A percentile compares a stretch with the other conserved stretches of the same genome.
Conservation (phyloP, 2,888 invertebrate species). For the Pemphredon lugubris region DNA sequence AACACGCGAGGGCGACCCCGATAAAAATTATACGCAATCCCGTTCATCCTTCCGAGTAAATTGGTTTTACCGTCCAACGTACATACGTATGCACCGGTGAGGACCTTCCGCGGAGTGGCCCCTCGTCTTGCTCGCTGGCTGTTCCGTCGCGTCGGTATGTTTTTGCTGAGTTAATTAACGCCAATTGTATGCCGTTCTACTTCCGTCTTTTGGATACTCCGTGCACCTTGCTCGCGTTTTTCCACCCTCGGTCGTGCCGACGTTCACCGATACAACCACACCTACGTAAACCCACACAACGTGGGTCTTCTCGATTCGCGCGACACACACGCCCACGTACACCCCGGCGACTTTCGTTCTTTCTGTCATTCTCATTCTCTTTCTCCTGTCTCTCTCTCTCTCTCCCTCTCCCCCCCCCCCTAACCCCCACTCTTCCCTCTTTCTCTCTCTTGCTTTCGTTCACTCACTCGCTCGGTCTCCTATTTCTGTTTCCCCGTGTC, state of each 20-base stretch:
- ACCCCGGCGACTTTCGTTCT: background rate
- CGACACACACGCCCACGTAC: slow-evolving; percentile 4
- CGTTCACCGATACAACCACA: slow-evolving; percentile 6
- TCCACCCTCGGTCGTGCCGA: slow-evolving; percentile 11
- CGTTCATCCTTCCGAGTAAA: slow-evolving; percentile 23
- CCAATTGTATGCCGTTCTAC: slow-evolving; percentile 58
- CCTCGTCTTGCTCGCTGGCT: slow-evolving; percentile 33
- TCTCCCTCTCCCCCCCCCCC: slow-evolving; percentile 9
- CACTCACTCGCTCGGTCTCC: background rate
- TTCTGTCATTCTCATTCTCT: background rate
- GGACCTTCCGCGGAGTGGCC: slow-evolving; percentile 37
- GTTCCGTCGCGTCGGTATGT: slow-evolving; percentile 36
- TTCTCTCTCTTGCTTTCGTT: slow-evolving; percentile 4
- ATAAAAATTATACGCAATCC: slow-evolving; percentile 21
- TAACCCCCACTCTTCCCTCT: background rate
- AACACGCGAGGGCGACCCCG: background rate
- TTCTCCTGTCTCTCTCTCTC: slow-evolving; percentile 13
- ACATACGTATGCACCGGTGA: slow-evolving; percentile 3
- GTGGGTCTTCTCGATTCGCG: slow-evolving; percentile 14
- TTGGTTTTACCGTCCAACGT: slow-evolving; percentile 29
- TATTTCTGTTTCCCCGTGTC: slow-evolving; percentile 2
- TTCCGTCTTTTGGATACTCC: slow-evolving; percentile 49
- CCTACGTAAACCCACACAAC: slow-evolving; percentile 4
- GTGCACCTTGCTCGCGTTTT: slow-evolving; percentile 25
- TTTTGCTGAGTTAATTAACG: slow-evolving; percentile 62